A percentile compares a stretch with the other conserved stretches of the same genome.
These are phyloP conservation scores for Bedellia somnulentella DNA, from an alignment of 2,888 invertebrate species.

Conservation along the genomic window DNA sequence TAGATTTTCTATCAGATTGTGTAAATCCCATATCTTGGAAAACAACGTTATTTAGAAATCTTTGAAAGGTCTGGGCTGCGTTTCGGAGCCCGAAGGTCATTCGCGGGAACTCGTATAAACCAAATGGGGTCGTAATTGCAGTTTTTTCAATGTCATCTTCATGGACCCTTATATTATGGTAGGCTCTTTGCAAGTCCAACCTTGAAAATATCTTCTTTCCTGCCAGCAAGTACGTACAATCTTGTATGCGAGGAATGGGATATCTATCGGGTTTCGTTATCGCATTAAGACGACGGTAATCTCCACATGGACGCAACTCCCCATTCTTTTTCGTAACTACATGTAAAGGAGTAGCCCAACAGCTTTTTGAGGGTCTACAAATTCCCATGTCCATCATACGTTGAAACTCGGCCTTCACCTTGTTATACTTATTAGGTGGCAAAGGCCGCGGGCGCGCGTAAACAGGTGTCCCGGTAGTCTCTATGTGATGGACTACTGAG, in stretches of 20 bases:
- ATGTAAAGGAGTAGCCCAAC: constrained; percentile 24
- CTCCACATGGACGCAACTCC: constrained; percentile 17
- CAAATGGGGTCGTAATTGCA: constrained; percentile 18
- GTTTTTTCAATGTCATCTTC: constrained; percentile 20
- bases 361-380: constrained; percentile 25
- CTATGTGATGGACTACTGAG: constrained; percentile 16
- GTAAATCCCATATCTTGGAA: constrained; percentile 1
- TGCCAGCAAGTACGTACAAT: constrained; percentile 1
- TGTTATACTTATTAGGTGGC: constrained; percentile 17
- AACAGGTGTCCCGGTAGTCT: constrained; percentile 21
- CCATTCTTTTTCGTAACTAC: constrained; percentile 12
- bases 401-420: constrained; percentile 19
- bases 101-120: constrained; percentile 17
- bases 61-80: constrained; percentile 25
- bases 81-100: constrained; percentile 27
- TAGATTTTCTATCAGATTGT: neutral
- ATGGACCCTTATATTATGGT: constrained; percentile 21
- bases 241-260: neutral
- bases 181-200: constrained; percentile 20
- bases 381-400: constrained; percentile 23
- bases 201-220: constrained; percentile 1
- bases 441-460: constrained; percentile 18
- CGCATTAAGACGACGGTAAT: constrained; percentile 21
- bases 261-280: constrained; percentile 2
- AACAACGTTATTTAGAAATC: constrained; percentile 15